Percentiles rank a stretch among this genome's conserved stretches.
Conservation (phyloP, 2,113 vertebrate genomes). For the Platichthys flesus region DNA sequence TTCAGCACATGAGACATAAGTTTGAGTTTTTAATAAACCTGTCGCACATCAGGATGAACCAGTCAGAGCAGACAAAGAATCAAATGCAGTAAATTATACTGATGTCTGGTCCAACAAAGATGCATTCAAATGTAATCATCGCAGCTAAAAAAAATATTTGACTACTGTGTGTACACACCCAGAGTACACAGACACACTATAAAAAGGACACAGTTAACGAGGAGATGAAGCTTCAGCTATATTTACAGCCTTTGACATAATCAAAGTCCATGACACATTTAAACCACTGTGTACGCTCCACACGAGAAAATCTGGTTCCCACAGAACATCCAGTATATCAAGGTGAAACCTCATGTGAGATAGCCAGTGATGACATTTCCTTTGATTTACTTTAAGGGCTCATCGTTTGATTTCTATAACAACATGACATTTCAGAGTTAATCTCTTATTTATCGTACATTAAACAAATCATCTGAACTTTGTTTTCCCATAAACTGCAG, state of each 20-base stretch:
- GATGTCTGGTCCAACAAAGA: neutral
- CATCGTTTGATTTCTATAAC: constrained; percentile 46
- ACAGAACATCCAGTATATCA: neutral
- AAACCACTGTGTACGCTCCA: neutral
- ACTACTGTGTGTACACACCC: neutral
- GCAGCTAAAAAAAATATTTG: neutral
- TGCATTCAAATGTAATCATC: neutral
- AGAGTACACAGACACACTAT: neutral
- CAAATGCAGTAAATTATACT: constrained; percentile 7
- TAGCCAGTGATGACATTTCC: constrained; percentile 26
- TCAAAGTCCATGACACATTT: neutral
- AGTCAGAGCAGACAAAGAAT: neutral
- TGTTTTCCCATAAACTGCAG: constrained; percentile 27
- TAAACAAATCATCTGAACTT: constrained; percentile 20
- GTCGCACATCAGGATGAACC: neutral
- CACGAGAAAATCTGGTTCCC: neutral
- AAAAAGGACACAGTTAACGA: neutral
- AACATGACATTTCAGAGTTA: constrained; percentile 51
- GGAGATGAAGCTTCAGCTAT: neutral
- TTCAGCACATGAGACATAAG: neutral
- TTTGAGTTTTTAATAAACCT: neutral
- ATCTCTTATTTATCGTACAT: constrained; percentile 39
- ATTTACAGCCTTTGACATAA: neutral
- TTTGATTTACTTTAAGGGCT: constrained; percentile 30
- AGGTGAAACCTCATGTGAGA: constrained; percentile 3